These are phyloP conservation scores for Patagioenas fasciata DNA, from an alignment of 2,113 vertebrate species.

Conservation along the genomic window DNA sequence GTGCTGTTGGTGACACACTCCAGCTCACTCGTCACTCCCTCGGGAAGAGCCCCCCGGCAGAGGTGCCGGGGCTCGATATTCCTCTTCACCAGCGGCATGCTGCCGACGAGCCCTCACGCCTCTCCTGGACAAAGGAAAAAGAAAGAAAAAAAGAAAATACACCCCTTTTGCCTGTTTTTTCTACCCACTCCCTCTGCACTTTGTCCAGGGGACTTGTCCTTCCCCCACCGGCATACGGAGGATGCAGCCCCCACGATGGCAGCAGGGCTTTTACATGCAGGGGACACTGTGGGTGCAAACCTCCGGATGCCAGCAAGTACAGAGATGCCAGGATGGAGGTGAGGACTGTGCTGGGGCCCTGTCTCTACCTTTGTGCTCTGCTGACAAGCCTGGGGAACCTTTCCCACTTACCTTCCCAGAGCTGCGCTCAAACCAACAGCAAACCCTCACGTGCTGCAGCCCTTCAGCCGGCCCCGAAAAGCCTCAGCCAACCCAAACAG, in stretches of 20 bases:
- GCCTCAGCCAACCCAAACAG: neutral
- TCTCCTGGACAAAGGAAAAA: neutral
- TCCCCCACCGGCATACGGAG: accelerated
- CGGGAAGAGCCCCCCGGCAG: conserved; percentile 86
- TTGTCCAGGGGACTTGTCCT: neutral
- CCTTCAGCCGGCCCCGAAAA: neutral
- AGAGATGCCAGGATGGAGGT: accelerated
- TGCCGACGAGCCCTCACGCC: neutral
- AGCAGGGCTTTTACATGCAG: neutral
- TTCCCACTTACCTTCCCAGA: neutral
- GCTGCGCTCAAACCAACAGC: neutral
- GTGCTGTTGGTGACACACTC: conserved; percentile 96
- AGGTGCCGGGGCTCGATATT: conserved; percentile 90
- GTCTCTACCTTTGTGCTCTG: neutral
- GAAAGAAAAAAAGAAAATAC: neutral
- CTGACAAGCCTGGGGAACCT: neutral
- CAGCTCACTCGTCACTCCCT: conserved; percentile 88
- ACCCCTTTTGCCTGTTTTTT: neutral
- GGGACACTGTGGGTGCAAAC: neutral
- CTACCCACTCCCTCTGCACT: neutral
- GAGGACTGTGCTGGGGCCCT: neutral
- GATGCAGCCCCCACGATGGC: accelerated
- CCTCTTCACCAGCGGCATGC: conserved; percentile 91
- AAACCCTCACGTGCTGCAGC: neutral
- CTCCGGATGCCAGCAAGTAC: accelerated